Percentiles rank a stretch among this genome's conserved stretches.
Conservation (phyloP, 2,113 vertebrate genomes). For the Crotalus helleri region DNA sequence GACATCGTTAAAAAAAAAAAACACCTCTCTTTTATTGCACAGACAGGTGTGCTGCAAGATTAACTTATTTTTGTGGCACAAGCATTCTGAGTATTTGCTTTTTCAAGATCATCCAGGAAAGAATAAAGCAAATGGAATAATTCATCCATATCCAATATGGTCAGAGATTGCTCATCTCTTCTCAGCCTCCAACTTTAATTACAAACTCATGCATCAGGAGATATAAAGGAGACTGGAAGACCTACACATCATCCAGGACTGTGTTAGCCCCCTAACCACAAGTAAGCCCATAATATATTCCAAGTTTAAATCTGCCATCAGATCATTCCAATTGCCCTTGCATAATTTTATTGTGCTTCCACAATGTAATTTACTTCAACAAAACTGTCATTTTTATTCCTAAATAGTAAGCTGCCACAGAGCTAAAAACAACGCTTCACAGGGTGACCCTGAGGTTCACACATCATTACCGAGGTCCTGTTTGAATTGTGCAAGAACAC, state of each 20-base stretch:
- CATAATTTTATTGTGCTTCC: conserved; percentile 24
- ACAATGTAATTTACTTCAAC: conserved; percentile 41
- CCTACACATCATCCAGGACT: neutral
- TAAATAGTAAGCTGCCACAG: conserved; percentile 24
- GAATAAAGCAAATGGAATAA: neutral
- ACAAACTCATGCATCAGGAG: neutral
- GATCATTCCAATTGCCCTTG: conserved; percentile 36
- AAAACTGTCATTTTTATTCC: conserved; percentile 53
- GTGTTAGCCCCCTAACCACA: neutral
- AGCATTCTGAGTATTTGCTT: conserved; percentile 13
- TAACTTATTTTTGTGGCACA: conserved; percentile 10
- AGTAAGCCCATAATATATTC: neutral
- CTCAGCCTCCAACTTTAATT: neutral
- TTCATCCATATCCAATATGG: neutral
- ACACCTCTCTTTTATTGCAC: neutral
- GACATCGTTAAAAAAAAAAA: neutral
- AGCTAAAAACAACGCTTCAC: conserved; percentile 40
- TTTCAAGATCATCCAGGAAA: conserved; percentile 26
- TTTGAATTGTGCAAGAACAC: conserved; percentile 49
- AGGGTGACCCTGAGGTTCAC: conserved; percentile 55
- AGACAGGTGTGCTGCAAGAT: neutral
- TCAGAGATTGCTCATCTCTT: neutral
- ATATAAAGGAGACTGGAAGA: neutral
- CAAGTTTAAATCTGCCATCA: conserved; percentile 4
- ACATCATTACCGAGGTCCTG: neutral